Percentiles rank a stretch among this genome's conserved stretches.
These are phyloP conservation scores for Saimiri boliviensis DNA, from an alignment of 2,113 vertebrate species.

Conservation along the genomic window DNA sequence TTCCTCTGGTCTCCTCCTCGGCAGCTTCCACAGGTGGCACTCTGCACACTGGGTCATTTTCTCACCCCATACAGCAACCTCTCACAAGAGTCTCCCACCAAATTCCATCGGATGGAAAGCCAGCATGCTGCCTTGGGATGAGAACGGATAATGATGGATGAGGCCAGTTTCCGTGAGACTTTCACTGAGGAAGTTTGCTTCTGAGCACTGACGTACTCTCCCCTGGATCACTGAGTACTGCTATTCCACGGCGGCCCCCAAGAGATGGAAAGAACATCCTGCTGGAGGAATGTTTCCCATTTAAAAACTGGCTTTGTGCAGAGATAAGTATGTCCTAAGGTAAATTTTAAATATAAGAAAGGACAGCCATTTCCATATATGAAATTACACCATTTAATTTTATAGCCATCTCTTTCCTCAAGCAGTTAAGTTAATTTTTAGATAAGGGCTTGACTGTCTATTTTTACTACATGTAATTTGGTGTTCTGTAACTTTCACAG, in stretches of 20 bases:
- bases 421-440: constrained; percentile 59
- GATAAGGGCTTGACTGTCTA: constrained; percentile 35
- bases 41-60: neutral
- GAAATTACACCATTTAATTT: constrained; percentile 58
- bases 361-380: constrained; percentile 56
- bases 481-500: constrained; percentile 18
- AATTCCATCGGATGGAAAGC: constrained; percentile 15
- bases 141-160: constrained; percentile 27
- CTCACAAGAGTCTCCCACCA: neutral
- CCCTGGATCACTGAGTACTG: constrained; percentile 32
- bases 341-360: constrained; percentile 64
- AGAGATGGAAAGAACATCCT: constrained; percentile 62
- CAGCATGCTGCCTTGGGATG: neutral
- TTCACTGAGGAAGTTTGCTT: constrained; percentile 36
- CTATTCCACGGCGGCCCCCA: constrained; percentile 29
- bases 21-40: neutral
- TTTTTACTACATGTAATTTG: constrained; percentile 10
- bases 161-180: neutral
- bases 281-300: constrained; percentile 72
- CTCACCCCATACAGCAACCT: neutral
- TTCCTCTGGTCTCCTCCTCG: neutral
- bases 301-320: constrained; percentile 74
- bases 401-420: constrained; percentile 47
- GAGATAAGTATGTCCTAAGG: constrained; percentile 62
- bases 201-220: neutral